Conservation (phyloP, 2,888 invertebrate species). For the Philaethria dido region DNA sequence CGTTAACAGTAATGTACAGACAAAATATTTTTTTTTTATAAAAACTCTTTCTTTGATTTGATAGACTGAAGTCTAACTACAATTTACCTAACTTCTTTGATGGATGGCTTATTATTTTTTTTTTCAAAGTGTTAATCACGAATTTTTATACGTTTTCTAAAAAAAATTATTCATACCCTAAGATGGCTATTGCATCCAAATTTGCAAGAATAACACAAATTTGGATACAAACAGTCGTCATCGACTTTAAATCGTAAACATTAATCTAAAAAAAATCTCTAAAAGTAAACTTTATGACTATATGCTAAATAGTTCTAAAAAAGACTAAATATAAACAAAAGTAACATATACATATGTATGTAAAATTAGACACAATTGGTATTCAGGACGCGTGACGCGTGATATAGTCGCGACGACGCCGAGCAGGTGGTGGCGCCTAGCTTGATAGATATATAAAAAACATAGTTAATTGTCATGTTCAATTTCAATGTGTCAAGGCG, state of each 20-base stretch:
- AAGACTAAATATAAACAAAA: conserved; percentile 6
- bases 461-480: conserved; percentile 18
- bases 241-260: neutral
- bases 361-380: conserved; percentile 35
- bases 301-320: neutral
- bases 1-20: too few relatives aligned
- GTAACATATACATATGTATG: conserved; percentile 14
- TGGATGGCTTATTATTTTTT: too few relatives aligned
- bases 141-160: too few relatives aligned
- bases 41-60: too few relatives aligned
- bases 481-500: conserved; percentile 38
- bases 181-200: too few relatives aligned
- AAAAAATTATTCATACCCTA: too few relatives aligned
- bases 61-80: too few relatives aligned
- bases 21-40: too few relatives aligned
- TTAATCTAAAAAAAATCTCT: neutral
- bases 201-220: too few relatives aligned
- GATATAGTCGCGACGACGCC: conserved; percentile 40
- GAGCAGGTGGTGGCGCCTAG: conserved; percentile 32
- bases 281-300: neutral
- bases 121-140: too few relatives aligned
- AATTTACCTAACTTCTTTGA: too few relatives aligned
- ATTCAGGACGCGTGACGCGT: conserved; percentile 32
- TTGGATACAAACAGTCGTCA: too few relatives aligned
- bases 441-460: conserved; percentile 33